A percentile compares a stretch with the other conserved stretches of the same genome.
phyloP scores from a whole-genome alignment of 2,888 invertebrate genomes.

The Pyrocoelia pectoralis region DNA sequence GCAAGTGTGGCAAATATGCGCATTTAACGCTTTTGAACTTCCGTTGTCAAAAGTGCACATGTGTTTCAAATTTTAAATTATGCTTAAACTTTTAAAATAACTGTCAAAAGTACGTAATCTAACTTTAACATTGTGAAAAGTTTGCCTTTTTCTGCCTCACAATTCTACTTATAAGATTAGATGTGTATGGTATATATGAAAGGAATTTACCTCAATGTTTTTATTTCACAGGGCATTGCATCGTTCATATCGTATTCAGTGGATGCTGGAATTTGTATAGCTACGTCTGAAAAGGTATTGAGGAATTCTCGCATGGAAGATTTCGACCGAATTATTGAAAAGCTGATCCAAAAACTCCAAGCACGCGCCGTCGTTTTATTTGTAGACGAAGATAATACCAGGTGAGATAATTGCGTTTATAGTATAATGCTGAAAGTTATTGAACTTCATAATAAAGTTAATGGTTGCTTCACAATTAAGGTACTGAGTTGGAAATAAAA shows the following conservation, averaged over 20 bases:
- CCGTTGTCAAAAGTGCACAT: not conserved
- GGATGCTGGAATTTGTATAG: conserved; percentile 63
- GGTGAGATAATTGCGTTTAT: conserved; percentile 53
- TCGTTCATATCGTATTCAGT: conserved; percentile 64
- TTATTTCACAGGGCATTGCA: conserved; percentile 62
- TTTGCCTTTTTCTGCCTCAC: too few species aligned
- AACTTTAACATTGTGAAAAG: too few species aligned
- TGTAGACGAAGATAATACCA: conserved; percentile 75
- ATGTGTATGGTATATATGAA: not conserved
- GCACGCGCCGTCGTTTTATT: conserved; percentile 75
- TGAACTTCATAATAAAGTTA: too few species aligned
- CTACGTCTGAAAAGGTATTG: conserved; percentile 66
- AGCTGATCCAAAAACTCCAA: conserved; percentile 65
- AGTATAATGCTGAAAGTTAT: too few species aligned
- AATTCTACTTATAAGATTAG: too few species aligned
- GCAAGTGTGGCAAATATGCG: too few species aligned
- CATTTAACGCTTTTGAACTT: not conserved
- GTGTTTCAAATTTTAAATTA: not conserved
- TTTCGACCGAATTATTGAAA: conserved; percentile 67
- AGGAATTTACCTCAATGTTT: not conserved
- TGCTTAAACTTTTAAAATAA: not conserved
- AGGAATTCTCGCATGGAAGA: conserved; percentile 65
- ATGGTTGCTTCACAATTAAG: too few species aligned
- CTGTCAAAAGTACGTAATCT: too few species aligned
- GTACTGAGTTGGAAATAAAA: too few species aligned